Conservation (phyloP, 2,113 vertebrate genomes). For the Corapipo altera region DNA sequence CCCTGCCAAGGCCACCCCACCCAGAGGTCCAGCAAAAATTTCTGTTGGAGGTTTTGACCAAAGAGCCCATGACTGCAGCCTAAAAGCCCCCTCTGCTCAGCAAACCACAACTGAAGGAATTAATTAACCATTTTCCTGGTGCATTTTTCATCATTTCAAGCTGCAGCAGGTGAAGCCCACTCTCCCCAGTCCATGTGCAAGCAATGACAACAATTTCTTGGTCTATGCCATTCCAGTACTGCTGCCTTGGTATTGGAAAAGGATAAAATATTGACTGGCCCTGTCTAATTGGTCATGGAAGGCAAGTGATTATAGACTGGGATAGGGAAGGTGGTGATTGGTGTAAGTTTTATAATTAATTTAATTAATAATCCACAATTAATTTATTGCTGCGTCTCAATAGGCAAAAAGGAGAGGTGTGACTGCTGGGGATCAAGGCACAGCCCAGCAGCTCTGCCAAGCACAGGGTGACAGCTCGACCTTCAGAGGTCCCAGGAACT, state of each 20-base stretch:
- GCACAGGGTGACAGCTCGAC: not conserved
- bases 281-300: not conserved
- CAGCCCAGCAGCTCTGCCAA: not conserved
- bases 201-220: not conserved
- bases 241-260: not conserved
- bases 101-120: not conserved
- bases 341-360: not conserved
- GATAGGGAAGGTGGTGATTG: not conserved
- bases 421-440: not conserved
- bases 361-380: constrained; percentile 1
- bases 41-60: not conserved
- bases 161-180: not conserved
- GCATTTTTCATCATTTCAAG: not conserved
- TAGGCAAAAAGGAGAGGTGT: not conserved
- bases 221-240: not conserved
- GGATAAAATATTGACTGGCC: not conserved
- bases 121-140: not conserved
- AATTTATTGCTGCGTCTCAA: not conserved
- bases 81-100: not conserved
- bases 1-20: not conserved
- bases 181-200: not conserved
- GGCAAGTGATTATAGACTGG: not conserved
- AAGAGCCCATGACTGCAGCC: not conserved
- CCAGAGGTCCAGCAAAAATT: not conserved
- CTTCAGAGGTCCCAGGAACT: not conserved